These are phyloP conservation scores for Herminia tarsipennalis DNA, from an alignment of 2,888 invertebrate species.

Conservation along the genomic window DNA sequence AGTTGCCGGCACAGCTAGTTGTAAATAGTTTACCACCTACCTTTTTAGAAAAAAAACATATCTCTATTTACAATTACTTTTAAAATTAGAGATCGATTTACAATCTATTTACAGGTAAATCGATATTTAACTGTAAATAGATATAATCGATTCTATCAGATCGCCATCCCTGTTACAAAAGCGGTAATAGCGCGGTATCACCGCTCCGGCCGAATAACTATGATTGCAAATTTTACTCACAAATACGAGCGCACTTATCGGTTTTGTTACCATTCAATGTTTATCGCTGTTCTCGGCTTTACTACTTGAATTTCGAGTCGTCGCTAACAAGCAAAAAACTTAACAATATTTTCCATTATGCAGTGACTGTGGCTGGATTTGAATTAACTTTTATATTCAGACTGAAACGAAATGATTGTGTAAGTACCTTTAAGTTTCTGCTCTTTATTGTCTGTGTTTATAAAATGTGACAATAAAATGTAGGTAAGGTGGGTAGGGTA, in stretches of 20 bases:
- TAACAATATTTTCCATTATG: constrained; percentile 67
- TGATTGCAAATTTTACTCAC: constrained; percentile 73
- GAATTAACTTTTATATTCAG: constrained; percentile 66
- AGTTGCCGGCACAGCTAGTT: too few relatives aligned
- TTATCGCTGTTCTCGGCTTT: constrained; percentile 59
- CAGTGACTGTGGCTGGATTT: constrained; percentile 51
- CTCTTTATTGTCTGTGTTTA: too few relatives aligned
- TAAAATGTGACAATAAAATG: too few relatives aligned
- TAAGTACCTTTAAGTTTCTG: constrained; percentile 61
- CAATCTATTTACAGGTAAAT: neutral
- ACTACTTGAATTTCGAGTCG: constrained; percentile 55
- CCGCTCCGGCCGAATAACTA: constrained; percentile 56
- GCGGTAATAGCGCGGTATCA: constrained; percentile 64
- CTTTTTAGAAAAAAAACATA: too few relatives aligned
- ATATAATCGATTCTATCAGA: constrained; percentile 26
- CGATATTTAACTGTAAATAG: too few relatives aligned
- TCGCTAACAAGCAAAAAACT: constrained; percentile 65
- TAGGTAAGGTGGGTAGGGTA: too few relatives aligned
- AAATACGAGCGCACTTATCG: constrained; percentile 66
- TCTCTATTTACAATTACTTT: too few relatives aligned
- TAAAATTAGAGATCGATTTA: too few relatives aligned
- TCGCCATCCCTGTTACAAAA: constrained; percentile 50
- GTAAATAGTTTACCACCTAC: too few relatives aligned
- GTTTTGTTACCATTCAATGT: constrained; percentile 66
- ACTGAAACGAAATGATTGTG: constrained; percentile 64